A percentile compares a stretch with the other conserved stretches of the same genome.
phyloP scores from a whole-genome alignment of 1,140 invertebrate species.

The Brachionus sp. region DNA sequence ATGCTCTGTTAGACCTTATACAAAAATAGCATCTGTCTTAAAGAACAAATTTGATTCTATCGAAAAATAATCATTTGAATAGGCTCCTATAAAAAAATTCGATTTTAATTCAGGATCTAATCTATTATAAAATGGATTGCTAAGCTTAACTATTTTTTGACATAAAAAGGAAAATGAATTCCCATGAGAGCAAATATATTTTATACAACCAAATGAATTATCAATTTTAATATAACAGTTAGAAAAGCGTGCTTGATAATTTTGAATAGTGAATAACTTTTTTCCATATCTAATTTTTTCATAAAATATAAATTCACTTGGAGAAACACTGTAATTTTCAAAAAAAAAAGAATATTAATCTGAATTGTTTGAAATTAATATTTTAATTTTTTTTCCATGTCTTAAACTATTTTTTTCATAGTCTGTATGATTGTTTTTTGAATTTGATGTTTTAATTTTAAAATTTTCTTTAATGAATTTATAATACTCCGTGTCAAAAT shows the following conservation, averaged over 20 bases:
- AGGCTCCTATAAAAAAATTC: neutral
- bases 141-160: neutral
- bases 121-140: neutral
- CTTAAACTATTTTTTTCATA: neutral
- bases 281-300: neutral
- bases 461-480: constrained; percentile 24
- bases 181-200: neutral
- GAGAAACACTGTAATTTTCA: too few relatives aligned
- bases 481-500: neutral
- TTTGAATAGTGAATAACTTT: neutral
- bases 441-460: neutral
- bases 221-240: neutral
- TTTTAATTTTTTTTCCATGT: neutral
- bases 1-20: neutral
- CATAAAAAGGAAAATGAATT: neutral
- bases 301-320: neutral
- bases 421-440: neutral
- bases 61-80: neutral
- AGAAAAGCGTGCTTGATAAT: neutral
- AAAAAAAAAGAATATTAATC: neutral
- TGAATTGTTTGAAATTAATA: neutral
- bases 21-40: neutral
- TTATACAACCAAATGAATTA: neutral
- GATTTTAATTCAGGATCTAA: neutral
- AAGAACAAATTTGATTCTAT: neutral